phyloP scores from a whole-genome alignment of 2,888 invertebrate genomes.

The Drosophila koepferae region DNA sequence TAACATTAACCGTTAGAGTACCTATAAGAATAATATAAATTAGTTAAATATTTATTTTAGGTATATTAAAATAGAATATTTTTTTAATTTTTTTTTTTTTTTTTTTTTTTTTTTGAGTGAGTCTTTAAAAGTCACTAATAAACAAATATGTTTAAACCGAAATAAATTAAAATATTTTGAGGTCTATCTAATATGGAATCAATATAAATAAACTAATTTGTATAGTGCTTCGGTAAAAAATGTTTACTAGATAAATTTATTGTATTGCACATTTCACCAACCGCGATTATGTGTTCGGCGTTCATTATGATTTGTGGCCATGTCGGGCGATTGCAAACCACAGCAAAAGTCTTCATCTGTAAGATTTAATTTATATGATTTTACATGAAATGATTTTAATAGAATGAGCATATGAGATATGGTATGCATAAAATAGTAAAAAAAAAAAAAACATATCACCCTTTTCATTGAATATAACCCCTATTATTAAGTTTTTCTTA shows the following conservation, averaged over 20 bases:
- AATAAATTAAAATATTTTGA: too few species aligned
- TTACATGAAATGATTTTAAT: constrained; percentile 27
- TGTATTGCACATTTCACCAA: constrained; percentile 74
- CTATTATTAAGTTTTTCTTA: too few species aligned
- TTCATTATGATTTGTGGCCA: constrained; percentile 89
- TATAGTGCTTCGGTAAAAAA: neutral
- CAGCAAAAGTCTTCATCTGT: constrained; percentile 96
- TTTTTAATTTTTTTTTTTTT: neutral
- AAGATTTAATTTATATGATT: constrained; percentile 81
- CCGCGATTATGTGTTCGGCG: constrained; percentile 85
- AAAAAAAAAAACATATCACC: too few species aligned
- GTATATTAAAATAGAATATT: neutral
- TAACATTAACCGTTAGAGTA: constrained; percentile 96
- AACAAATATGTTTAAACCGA: too few species aligned
- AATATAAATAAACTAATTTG: neutral
- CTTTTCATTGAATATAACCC: too few species aligned
- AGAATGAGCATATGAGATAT: neutral
- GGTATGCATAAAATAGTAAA: too few species aligned
- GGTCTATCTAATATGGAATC: neutral
- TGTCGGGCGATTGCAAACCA: constrained; percentile 92
- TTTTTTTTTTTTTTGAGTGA: neutral
- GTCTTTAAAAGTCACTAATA: too few species aligned
- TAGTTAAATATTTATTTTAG: neutral
- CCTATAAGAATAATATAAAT: constrained; percentile 86
- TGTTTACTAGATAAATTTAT: constrained; percentile 26